Evolutionary conservation across 2,113 vertebrate genomes (phyloP), one percentile per base, ranked within the genome.

Genomic region (Clupea harengus): DNA sequence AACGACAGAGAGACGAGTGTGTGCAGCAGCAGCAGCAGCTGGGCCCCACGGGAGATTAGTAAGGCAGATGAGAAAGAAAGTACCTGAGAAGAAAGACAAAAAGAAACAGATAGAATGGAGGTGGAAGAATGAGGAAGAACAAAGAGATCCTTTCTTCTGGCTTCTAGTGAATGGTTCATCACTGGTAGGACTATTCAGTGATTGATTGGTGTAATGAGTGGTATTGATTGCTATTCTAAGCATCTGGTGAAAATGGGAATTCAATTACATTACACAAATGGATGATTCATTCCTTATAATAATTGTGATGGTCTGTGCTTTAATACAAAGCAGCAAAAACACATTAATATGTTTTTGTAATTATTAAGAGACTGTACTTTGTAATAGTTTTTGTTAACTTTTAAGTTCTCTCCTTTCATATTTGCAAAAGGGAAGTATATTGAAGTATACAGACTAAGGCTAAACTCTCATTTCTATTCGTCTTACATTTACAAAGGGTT

Each of bases 51-150:
- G 95, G 92, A 94, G 94, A 94, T 97, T 97, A 98, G 96, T 97
- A 96, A 97, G 96, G 96, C 95, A 95, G 97, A 96, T 97, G 96
- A 96, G 97, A 97, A 95, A 97, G 94, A 96, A 97, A 97, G 97
- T 93, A 97, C 97, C 97, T 99, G 94, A 96, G 97, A 95, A 97
- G 93, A 95, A 96, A 78, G 96, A 91, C 89, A 90, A 94, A 96
- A 93, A 95, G 95, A 93, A 93, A 93, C 93, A 85, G 88, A 90
- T 83, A 93, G 86, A 89, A 88, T 85, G 92, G 46, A 75, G 85
- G 64, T 80, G 83, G 88, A 91, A 87, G 81, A 90, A 89, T 87
- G 87, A 87, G 89, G 85, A 91, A 64, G 32, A 88, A 25, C 50
- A 86, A 39, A 86, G 39, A 45, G 72, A 17, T 17, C 28, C 32